A percentile compares a stretch with the other conserved stretches of the same genome.
These are phyloP conservation scores for Lepeophtheirus salmonis DNA, from an alignment of 1,140 invertebrate species.

Conservation along the genomic window DNA sequence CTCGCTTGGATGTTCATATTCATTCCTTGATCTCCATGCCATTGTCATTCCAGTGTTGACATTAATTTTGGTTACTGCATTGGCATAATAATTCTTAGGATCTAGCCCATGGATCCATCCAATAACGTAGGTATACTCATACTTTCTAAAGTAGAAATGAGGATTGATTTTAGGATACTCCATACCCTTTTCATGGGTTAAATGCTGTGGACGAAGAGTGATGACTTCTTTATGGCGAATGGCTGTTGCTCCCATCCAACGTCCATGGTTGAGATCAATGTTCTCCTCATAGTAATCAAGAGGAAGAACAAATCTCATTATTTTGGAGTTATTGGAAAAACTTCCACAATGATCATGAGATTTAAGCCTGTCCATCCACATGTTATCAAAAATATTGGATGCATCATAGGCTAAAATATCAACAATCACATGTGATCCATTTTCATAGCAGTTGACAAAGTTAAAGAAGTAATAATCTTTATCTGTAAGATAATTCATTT, in stretches of 20 bases:
- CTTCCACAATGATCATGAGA: background rate
- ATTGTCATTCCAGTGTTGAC: constrained; percentile 4
- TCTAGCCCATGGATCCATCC: constrained; percentile 5
- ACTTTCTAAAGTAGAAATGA: background rate
- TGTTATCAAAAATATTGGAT: constrained; percentile 4
- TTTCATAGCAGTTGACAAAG: constrained; percentile 8
- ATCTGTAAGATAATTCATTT: background rate
- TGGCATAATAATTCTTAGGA: constrained; percentile 5
- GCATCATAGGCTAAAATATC: constrained; percentile 13
- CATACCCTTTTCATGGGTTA: background rate
- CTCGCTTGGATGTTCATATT: constrained; percentile 3
- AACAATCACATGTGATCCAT: background rate
- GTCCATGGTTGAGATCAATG: background rate
- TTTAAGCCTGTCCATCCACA: constrained; percentile 9
- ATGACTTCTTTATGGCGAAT: background rate
- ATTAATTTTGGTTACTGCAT: constrained; percentile 14
- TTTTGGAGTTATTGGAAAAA: background rate
- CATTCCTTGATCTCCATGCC: constrained; percentile 2
- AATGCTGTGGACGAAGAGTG: background rate
- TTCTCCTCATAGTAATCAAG: background rate
- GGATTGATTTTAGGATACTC: constrained; percentile 9
- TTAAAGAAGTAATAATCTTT: constrained; percentile 2
- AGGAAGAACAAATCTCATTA: constrained; percentile 3
- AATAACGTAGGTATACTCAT: constrained; percentile 10
- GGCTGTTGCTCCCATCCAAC: background rate